Percentiles rank a stretch among this genome's conserved stretches.
These are phyloP conservation scores for Heloderma charlesbogerti DNA, from an alignment of 2,113 vertebrate genomes.

Conservation along the genomic window DNA sequence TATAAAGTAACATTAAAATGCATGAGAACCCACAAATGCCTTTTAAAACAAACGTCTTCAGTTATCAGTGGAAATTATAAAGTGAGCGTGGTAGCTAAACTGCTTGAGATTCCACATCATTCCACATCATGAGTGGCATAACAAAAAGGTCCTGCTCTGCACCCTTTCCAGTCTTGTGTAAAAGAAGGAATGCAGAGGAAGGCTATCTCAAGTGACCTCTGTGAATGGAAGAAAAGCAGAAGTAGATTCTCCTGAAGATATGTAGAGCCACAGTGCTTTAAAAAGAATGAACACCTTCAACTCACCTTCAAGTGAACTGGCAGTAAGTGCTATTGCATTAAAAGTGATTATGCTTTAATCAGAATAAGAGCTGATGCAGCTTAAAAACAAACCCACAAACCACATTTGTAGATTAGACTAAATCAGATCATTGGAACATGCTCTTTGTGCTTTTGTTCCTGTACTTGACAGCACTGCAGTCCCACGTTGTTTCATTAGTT, in stretches of 20 bases:
- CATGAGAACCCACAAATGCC: background rate
- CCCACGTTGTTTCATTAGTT: background rate
- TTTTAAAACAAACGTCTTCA: background rate
- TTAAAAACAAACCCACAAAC: background rate
- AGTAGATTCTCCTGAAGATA: background rate
- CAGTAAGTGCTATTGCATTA: background rate
- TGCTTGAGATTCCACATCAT: background rate
- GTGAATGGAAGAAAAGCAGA: background rate
- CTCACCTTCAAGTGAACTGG: background rate
- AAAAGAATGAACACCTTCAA: background rate
- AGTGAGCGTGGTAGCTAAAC: background rate
- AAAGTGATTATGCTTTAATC: background rate
- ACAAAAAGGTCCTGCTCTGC: background rate
- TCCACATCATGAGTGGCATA: background rate
- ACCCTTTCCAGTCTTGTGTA: background rate
- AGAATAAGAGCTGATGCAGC: background rate
- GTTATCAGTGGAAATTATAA: background rate
- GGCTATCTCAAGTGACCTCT: background rate
- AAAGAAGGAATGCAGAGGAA: background rate
- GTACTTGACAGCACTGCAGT: background rate
- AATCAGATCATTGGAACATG: background rate
- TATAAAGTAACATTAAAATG: background rate
- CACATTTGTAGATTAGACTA: background rate
- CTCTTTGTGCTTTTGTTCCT: background rate
- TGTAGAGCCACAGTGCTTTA: background rate